Base-by-base conservation (phyloP, 2,888 invertebrate genomes). In the Drosophila hamatofila region DNA sequence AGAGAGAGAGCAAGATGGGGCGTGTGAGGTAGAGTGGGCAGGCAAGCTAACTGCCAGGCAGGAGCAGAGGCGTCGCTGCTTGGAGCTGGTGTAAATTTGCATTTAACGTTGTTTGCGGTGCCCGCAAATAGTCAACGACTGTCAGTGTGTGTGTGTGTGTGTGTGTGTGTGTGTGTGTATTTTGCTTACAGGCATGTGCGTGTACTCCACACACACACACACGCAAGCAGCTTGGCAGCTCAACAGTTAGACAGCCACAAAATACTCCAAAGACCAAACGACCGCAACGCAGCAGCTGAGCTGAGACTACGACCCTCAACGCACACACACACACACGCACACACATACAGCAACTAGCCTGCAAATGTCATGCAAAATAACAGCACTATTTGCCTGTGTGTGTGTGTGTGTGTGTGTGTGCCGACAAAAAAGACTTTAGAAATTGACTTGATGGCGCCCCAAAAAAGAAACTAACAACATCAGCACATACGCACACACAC, bases 21-120 rank as follows among this genome's bases (percentile, higher is more conserved):
- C 4, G 18, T 25, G 51, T 5, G 25, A 21, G 51, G 2, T 11
- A 3, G 21, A 18, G 35, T 7, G 21, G 11, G 23, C n/a, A 11
- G 14, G 35, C 30, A 44, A 33, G 33, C 57, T 55, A 51, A 21
- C 42, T 56, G 42, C 63, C 25, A 21, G 55, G 16, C 52, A 14
- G 12, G 21, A 35, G 51, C 18, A 33, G 18, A 51, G 27, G 49
- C 30, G 30, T 49, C 18, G 18, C 30, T 30, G 23, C 8, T n/a
- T 12, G 33, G 14, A 30, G 67, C 76, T 80, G 83, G 74, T 75
- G 84, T 88, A 90, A 90, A 86, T 86, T 86, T 86, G 84, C 86
- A 90, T 86, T 90, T 90, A 90, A 90, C 89, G 89, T 86, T 90
- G 87, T 88, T 90, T 89, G 90, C 79, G 86, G 89, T 89, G 66